phyloP scores from a whole-genome alignment of 2,113 vertebrate genomes.

The Pampusana beccarii region DNA sequence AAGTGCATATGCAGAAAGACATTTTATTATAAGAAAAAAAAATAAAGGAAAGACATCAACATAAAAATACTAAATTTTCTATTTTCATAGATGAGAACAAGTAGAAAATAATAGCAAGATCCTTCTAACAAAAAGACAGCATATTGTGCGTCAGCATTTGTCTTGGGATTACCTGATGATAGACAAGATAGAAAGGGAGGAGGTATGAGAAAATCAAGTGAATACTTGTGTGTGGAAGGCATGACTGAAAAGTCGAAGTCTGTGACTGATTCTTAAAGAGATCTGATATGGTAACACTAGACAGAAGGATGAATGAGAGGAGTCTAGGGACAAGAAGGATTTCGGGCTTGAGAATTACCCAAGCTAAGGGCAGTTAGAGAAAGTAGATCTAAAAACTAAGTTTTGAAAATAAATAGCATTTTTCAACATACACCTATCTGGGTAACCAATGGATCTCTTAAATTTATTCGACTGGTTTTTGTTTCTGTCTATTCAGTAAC shows the following conservation, averaged over 20 bases:
- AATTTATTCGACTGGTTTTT: constrained; percentile 4
- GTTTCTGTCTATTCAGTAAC: background rate
- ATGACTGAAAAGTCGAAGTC: background rate
- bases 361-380: background rate
- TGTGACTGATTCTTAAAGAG: background rate
- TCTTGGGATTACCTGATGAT: background rate
- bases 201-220: background rate
- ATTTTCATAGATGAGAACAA: background rate
- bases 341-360: background rate
- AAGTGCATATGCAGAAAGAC: background rate
- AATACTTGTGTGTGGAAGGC: background rate
- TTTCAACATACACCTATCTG: background rate
- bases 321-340: background rate
- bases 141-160: background rate
- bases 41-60: background rate
- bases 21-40: background rate
- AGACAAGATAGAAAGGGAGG: background rate
- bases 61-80: background rate
- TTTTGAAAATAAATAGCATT: background rate
- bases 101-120: background rate
- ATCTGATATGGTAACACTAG: background rate
- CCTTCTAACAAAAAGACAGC: background rate
- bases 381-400: background rate
- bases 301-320: background rate
- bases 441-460: background rate